Percentiles rank a stretch among this genome's conserved stretches.
phyloP scores from a whole-genome alignment of 2,113 vertebrate genomes.

The Myanophis thanlyinensis region DNA sequence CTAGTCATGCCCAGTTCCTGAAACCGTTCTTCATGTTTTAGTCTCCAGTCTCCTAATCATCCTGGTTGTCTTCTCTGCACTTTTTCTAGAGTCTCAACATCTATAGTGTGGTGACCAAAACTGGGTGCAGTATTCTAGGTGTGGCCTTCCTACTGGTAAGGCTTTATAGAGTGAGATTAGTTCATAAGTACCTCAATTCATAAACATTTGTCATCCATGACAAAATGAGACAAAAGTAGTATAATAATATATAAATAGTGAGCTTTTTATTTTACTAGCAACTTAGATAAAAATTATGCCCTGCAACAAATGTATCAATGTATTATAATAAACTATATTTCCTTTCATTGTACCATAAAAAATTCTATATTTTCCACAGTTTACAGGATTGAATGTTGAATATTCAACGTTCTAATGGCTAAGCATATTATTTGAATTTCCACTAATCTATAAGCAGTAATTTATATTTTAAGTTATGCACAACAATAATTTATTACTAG shows the following conservation, averaged over 20 bases:
- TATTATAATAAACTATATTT: neutral
- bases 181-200: too few relatives aligned
- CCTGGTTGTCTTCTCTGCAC: too few relatives aligned
- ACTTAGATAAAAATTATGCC: neutral
- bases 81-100: too few relatives aligned
- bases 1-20: too few relatives aligned
- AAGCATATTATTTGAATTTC: neutral
- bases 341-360: neutral
- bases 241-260: neutral
- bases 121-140: too few relatives aligned
- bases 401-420: neutral
- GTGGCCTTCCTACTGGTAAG: too few relatives aligned
- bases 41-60: too few relatives aligned
- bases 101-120: too few relatives aligned
- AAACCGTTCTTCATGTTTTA: too few relatives aligned
- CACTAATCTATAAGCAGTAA: neutral
- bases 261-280: neutral
- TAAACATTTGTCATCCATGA: too few relatives aligned
- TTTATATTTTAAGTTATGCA: neutral
- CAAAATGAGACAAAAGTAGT: neutral
- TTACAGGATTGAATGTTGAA: neutral
- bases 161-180: too few relatives aligned
- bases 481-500: conserved; percentile 20
- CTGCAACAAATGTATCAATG: neutral
- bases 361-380: neutral